These are phyloP conservation scores for Mallotus villosus DNA, from an alignment of 2,797 vertebrate species.

Conservation along the genomic window DNA sequence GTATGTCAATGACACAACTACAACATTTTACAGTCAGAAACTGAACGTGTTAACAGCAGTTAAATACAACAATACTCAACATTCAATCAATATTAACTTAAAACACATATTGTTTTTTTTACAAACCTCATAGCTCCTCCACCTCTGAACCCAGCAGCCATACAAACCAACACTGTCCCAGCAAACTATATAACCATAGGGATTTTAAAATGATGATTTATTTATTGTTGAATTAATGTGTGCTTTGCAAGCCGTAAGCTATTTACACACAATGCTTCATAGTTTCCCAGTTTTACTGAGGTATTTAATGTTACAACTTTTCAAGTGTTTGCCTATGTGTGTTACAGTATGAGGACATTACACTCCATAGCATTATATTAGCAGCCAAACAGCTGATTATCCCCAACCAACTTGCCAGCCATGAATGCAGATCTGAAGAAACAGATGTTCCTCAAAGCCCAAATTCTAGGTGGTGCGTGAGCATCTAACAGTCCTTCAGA, in stretches of 20 bases:
- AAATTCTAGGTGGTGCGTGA: background rate
- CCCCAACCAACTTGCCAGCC: background rate
- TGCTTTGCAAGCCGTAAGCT: conserved; percentile 42
- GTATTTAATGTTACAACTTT: conserved; percentile 52
- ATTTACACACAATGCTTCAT: conserved; percentile 56
- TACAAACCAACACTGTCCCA: conserved; percentile 44
- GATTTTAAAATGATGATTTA: conserved; percentile 43
- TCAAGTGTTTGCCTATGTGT: conserved; percentile 43
- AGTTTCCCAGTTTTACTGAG: conserved; percentile 42
- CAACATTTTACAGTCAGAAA: conserved; percentile 39
- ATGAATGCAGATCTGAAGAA: background rate
- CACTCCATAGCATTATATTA: conserved; percentile 1
- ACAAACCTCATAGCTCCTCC: conserved; percentile 22
- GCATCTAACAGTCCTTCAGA: conserved; percentile 28
- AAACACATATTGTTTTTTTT: conserved; percentile 49
- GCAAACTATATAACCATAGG: conserved; percentile 18
- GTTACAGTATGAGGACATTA: conserved; percentile 27
- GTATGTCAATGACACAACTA: background rate
- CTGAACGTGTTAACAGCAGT: conserved; percentile 8
- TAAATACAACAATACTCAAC: conserved; percentile 12
- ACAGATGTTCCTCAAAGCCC: background rate
- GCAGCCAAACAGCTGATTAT: conserved; percentile 15
- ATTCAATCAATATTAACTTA: conserved; percentile 33
- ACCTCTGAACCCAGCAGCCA: conserved; percentile 50
- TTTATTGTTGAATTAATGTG: conserved; percentile 41